A percentile compares a stretch with the other conserved stretches of the same genome.
Conservation (phyloP, 1,140 invertebrate species). For the Pinna nobilis region DNA sequence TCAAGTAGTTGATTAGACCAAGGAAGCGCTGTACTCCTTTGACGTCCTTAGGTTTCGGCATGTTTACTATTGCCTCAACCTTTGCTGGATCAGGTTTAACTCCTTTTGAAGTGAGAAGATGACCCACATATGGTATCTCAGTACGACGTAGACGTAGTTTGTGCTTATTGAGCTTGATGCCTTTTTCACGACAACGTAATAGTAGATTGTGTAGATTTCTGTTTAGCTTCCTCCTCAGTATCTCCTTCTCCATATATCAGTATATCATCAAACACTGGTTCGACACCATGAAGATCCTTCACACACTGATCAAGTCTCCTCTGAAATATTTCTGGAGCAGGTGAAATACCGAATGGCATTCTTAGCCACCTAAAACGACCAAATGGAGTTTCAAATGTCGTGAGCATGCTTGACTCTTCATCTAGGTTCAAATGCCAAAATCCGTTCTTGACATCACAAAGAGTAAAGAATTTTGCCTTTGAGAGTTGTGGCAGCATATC, state of each 20-base stretch:
- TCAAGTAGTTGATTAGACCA: slow-evolving; percentile 51
- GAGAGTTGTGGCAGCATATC: slow-evolving; percentile 54
- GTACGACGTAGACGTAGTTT: slow-evolving; percentile 25
- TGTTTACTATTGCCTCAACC: slow-evolving; percentile 71
- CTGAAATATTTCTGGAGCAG: not conserved
- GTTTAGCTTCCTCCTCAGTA: slow-evolving; percentile 24
- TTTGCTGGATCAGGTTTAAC: slow-evolving; percentile 69
- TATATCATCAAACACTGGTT: not conserved
- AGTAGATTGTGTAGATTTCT: slow-evolving; percentile 24
- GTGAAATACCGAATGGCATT: too few species aligned
- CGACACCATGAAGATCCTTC: not conserved
- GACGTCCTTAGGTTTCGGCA: slow-evolving; percentile 66
- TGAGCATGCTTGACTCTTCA: slow-evolving; percentile 5
- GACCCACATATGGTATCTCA: not conserved
- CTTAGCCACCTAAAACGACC: slow-evolving; percentile 8
- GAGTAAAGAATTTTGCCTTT: slow-evolving; percentile 5
- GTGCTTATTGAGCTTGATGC: slow-evolving; percentile 33
- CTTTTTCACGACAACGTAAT: not conserved
- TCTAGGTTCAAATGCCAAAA: slow-evolving; percentile 61
- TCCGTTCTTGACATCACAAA: slow-evolving; percentile 57
- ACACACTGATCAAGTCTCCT: too few species aligned
- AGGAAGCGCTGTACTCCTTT: slow-evolving; percentile 45
- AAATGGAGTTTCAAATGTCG: slow-evolving; percentile 2
- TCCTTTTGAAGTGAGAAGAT: slow-evolving; percentile 48
- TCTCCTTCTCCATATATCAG: slow-evolving; percentile 10